A percentile compares a stretch with the other conserved stretches of the same genome.
Evolutionary conservation across 2,113 vertebrate genomes (phyloP).

Genomic region (Ceyx melanurus): DNA sequence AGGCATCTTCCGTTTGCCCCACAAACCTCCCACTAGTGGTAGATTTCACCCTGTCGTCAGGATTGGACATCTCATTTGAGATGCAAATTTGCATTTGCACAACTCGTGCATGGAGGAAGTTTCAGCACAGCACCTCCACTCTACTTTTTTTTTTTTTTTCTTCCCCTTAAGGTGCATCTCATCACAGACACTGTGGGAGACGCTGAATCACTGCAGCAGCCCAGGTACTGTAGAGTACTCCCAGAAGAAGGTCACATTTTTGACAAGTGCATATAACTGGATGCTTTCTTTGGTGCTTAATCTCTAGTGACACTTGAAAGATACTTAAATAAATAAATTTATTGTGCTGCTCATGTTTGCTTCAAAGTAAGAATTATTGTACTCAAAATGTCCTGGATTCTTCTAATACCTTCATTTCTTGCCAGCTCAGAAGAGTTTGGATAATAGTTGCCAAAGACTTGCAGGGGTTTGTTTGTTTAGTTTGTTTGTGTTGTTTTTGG

Average conservation of each 20-base stretch:
- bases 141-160: neutral
- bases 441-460: neutral
- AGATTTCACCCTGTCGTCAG: neutral
- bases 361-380: neutral
- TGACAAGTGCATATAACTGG: neutral
- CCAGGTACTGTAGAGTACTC: neutral
- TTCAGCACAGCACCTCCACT: neutral
- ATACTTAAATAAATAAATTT: neutral
- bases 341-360: neutral
- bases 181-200: neutral
- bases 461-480: neutral
- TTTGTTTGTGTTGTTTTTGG: neutral
- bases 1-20: neutral
- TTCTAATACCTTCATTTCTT: neutral
- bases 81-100: neutral
- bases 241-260: neutral
- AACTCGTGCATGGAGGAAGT: neutral
- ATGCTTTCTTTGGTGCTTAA: neutral
- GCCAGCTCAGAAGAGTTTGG: neutral
- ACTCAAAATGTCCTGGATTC: neutral
- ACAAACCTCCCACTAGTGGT: neutral
- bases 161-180: neutral
- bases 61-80: accelerated
- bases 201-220: neutral
- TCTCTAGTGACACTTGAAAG: neutral